Conservation (phyloP, 2,888 invertebrate species). For the Trilocha varians region DNA sequence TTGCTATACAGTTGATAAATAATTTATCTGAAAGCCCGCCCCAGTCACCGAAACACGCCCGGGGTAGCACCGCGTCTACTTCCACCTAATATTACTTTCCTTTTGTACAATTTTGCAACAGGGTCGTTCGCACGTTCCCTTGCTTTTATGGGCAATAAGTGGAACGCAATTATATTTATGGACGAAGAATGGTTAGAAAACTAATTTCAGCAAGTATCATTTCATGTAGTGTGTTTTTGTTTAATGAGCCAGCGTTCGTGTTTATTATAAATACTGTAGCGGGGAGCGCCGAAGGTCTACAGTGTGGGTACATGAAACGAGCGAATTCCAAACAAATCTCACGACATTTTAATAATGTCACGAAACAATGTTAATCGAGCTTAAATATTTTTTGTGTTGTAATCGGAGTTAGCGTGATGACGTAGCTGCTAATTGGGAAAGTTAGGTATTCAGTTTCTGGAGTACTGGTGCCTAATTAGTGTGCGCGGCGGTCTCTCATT, state of each 20-base stretch:
- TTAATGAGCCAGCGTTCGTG: conserved; percentile 8
- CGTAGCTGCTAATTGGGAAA: conserved; percentile 48
- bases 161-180: conserved; percentile 73
- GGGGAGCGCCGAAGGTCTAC: conserved; percentile 3
- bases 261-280: conserved; percentile 5
- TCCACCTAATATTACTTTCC: conserved; percentile 70
- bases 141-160: conserved; percentile 73
- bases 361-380: conserved; percentile 9
- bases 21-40: conserved; percentile 72
- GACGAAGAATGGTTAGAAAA: conserved; percentile 64
- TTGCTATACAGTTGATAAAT: conserved; percentile 74
- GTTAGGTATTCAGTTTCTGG: conserved; percentile 50
- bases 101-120: conserved; percentile 73
- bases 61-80: conserved; percentile 56
- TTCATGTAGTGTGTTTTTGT: conserved; percentile 21
- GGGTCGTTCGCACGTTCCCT: conserved; percentile 70
- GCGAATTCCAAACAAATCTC: conserved; percentile 8
- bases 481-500: conserved; percentile 45
- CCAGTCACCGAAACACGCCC: conserved; percentile 68
- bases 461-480: conserved; percentile 52
- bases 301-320: too few species aligned
- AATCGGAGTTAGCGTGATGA: conserved; percentile 30
- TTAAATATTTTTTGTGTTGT: conserved; percentile 22
- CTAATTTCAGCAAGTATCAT: conserved; percentile 63
- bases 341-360: conserved; percentile 3